Evolutionary conservation across 2,888 invertebrate species (phyloP).

Genomic region (Sarcophaga caerulescens): DNA sequence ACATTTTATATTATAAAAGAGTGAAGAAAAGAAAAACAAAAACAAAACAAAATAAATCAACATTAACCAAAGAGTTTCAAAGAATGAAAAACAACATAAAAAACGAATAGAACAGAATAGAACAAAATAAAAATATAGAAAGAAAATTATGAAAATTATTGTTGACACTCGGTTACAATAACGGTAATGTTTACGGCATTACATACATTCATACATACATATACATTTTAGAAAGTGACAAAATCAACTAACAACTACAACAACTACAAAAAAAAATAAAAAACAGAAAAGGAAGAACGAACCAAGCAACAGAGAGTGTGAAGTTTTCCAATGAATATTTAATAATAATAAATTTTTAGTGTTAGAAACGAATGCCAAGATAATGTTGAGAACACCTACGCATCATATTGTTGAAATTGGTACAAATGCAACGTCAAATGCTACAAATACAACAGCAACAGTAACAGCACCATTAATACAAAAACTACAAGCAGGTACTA

Average conservation of each 20-base stretch:
- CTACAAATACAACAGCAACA: slow-evolving; percentile 61
- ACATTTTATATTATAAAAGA: neutral
- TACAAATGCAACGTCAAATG: slow-evolving; percentile 71
- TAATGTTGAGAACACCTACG: slow-evolving; percentile 83
- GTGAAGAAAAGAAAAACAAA: neutral
- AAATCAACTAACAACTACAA: neutral
- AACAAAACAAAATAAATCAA: neutral
- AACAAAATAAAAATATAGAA: neutral
- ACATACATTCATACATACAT: neutral
- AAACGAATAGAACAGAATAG: neutral
- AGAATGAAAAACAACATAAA: neutral
- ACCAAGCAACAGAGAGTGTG: neutral
- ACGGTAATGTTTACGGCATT: slow-evolving; percentile 20
- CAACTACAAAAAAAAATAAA: slow-evolving; percentile 29
- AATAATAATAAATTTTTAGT: slow-evolving; percentile 27
- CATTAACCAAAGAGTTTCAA: neutral
- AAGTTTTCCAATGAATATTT: slow-evolving; percentile 10
- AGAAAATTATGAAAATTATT: slow-evolving; percentile 19
- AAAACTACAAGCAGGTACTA: slow-evolving; percentile 67
- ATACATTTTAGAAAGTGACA: slow-evolving; percentile 42
- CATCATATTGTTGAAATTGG: slow-evolving; percentile 81
- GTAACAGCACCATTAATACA: slow-evolving; percentile 68
- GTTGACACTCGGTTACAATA: neutral
- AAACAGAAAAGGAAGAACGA: neutral
- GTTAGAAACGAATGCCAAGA: slow-evolving; percentile 62